Percentiles rank a stretch among this genome's conserved stretches.
These are phyloP conservation scores for Sarcophaga variegata DNA, from an alignment of 2,888 invertebrate species.

Conservation along the genomic window DNA sequence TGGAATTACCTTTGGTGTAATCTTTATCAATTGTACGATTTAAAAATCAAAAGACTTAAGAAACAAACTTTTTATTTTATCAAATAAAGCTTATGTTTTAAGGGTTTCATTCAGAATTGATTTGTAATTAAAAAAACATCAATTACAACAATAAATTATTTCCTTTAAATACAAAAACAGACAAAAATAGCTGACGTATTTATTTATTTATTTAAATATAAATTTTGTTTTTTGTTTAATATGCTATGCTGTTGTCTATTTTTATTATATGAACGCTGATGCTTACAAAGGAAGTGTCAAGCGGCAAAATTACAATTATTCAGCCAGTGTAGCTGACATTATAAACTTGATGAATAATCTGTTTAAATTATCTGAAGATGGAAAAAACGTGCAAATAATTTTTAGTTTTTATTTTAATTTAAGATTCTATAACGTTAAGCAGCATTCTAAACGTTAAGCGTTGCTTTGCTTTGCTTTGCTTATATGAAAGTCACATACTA, in stretches of 20 bases:
- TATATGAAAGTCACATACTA: conserved; percentile 35
- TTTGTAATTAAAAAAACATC: background rate
- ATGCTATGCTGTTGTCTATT: background rate
- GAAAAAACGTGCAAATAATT: conserved; percentile 47
- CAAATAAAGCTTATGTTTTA: too few species aligned
- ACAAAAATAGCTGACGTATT: too few species aligned
- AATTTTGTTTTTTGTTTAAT: background rate
- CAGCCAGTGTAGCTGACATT: conserved; percentile 35
- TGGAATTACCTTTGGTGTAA: too few species aligned
- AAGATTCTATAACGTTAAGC: background rate
- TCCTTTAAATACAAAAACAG: conserved; percentile 9
- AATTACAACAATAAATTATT: conserved; percentile 27
- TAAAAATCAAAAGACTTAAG: too few species aligned
- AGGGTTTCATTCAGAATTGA: too few species aligned
- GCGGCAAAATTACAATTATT: conserved; percentile 37
- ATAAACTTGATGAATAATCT: conserved; percentile 27
- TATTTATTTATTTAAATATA: background rate
- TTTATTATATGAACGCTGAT: background rate
- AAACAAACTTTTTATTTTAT: too few species aligned
- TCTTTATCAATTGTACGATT: too few species aligned
- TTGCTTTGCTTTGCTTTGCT: background rate
- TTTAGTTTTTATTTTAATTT: conserved; percentile 20
- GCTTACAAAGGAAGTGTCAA: conserved; percentile 22
- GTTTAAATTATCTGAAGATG: conserved; percentile 39
- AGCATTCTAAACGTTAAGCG: background rate